These are phyloP conservation scores for Micropoecilia bifurca DNA, from an alignment of 2,797 vertebrate species.

Conservation along the genomic window DNA sequence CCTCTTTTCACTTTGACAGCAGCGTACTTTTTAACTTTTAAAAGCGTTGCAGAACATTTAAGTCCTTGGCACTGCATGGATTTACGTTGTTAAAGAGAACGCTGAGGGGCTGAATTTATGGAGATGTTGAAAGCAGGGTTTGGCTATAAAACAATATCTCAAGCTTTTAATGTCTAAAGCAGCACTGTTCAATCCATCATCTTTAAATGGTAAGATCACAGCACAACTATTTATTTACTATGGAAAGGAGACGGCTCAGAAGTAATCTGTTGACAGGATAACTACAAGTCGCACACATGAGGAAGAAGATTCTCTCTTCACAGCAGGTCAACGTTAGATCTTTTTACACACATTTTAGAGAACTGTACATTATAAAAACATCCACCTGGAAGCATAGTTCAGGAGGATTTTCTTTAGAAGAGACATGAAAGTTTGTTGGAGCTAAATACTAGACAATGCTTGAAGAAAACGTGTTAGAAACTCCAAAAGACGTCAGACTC, in stretches of 20 bases:
- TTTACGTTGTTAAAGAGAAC: not conserved
- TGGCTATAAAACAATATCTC: not conserved
- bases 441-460: not conserved
- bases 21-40: not conserved
- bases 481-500: not conserved
- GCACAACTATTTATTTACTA: not conserved
- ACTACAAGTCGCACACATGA: not conserved
- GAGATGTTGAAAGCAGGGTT: not conserved
- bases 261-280: not conserved
- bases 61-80: not conserved
- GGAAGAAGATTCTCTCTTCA: not conserved
- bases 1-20: not conserved
- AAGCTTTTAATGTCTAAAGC: not conserved
- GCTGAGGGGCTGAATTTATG: not conserved
- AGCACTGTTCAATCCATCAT: not conserved
- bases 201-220: not conserved
- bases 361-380: not conserved
- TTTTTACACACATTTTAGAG: not conserved
- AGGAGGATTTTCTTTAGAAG: not conserved
- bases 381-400: not conserved
- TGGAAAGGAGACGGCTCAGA: not conserved
- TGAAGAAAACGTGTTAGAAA: not conserved
- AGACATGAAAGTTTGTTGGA: not conserved
- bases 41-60: not conserved
- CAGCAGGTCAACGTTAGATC: not conserved